These are phyloP conservation scores for Polypedilum pembai DNA, from an alignment of 1,140 invertebrate genomes.

Conservation along the genomic window DNA sequence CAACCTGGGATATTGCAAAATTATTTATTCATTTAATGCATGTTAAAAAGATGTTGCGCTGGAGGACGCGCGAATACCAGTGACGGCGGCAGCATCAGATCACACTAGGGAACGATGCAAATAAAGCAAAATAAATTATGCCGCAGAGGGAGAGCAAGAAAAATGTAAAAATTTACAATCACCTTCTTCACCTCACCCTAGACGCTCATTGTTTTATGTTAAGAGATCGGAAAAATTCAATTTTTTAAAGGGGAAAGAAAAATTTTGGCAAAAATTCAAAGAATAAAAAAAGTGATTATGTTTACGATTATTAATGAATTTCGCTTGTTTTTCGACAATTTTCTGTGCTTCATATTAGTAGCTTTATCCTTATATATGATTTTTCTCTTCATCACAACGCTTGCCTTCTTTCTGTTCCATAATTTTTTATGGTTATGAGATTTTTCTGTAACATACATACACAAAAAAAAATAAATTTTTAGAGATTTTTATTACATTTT, in stretches of 20 bases:
- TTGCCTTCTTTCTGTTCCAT: not conserved
- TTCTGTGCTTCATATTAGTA: not conserved
- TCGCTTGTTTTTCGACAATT: slow-evolving; percentile 10
- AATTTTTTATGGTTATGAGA: slow-evolving; percentile 19
- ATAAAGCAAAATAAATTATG: slow-evolving; percentile 20
- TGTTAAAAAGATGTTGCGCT: slow-evolving; percentile 1
- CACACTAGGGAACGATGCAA: not conserved
- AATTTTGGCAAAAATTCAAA: slow-evolving; percentile 2
- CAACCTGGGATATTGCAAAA: slow-evolving; percentile 27
- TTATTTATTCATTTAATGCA: slow-evolving; percentile 27
- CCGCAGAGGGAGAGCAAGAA: not conserved
- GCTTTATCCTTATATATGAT: slow-evolving; percentile 1
- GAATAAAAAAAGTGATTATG: slow-evolving; percentile 19
- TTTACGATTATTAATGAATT: slow-evolving; percentile 15
- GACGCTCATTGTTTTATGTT: not conserved
- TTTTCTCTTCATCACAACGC: not conserved
- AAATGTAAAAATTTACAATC: not conserved
- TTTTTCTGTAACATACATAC: slow-evolving; percentile 13
- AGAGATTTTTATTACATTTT: slow-evolving; percentile 19
- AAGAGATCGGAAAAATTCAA: not conserved
- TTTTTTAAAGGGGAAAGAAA: not conserved
- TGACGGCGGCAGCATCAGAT: not conserved
- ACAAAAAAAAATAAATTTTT: slow-evolving; percentile 15
- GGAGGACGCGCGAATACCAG: not conserved
- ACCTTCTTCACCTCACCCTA: too few species aligned